Evolutionary conservation across 2,113 vertebrate species (phyloP).

Genomic region (Poeciliopsis turrubarensis): DNA sequence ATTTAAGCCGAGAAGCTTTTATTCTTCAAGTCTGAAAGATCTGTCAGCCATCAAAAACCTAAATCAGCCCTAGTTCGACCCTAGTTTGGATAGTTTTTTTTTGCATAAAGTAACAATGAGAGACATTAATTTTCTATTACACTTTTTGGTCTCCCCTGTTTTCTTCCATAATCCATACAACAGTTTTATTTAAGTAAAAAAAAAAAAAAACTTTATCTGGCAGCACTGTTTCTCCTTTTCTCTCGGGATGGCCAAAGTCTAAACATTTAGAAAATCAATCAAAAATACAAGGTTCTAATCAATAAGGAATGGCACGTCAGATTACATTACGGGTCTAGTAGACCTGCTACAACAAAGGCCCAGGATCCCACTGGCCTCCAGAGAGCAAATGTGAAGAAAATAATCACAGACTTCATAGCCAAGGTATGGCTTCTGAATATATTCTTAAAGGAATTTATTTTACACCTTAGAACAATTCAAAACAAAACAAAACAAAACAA

Average conservation of each 20-base stretch:
- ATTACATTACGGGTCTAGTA: constrained; percentile 27
- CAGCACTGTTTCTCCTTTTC: constrained; percentile 9
- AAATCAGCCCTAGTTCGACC: constrained; percentile 48
- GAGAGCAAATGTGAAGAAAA: constrained; percentile 53
- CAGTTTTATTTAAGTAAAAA: not conserved
- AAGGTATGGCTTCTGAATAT: constrained; percentile 72
- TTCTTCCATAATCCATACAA: not conserved
- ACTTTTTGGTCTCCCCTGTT: not conserved
- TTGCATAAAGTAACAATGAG: constrained; percentile 28
- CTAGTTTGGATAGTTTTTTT: constrained; percentile 21
- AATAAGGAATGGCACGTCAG: constrained; percentile 4
- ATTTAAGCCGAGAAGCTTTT: constrained; percentile 64
- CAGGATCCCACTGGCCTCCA: constrained; percentile 32
- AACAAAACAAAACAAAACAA: not conserved
- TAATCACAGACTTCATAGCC: constrained; percentile 76
- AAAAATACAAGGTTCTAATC: constrained; percentile 1
- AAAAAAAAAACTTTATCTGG: constrained; percentile 8
- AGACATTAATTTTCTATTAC: constrained; percentile 24
- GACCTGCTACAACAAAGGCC: constrained; percentile 28
- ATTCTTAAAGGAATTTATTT: constrained; percentile 85
- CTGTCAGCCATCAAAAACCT: constrained; percentile 62
- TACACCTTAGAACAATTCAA: constrained; percentile 81
- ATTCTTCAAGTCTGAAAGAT: constrained; percentile 56
- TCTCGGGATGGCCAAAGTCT: constrained; percentile 38
- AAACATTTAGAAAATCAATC: constrained; percentile 41